Evolutionary conservation across 2,888 invertebrate genomes (phyloP).

Genomic region (Cantharis lateralis): DNA sequence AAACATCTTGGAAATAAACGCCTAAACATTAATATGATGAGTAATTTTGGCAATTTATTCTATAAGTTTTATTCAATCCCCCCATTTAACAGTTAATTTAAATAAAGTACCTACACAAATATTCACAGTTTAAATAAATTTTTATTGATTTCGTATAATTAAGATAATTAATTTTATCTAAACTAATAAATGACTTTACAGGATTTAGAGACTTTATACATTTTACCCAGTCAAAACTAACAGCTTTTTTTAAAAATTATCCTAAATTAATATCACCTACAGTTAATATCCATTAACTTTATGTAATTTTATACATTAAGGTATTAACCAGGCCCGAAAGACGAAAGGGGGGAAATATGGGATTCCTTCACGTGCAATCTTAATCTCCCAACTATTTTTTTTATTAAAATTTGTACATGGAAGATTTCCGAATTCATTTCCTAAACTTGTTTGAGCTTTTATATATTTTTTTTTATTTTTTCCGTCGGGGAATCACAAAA

Average conservation of each 20-base stretch:
- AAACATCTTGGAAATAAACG: slow-evolving; percentile 22
- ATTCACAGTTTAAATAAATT: not conserved
- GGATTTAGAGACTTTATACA: not conserved
- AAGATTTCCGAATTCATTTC: too few relatives aligned
- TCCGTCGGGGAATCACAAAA: too few relatives aligned
- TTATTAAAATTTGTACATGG: too few relatives aligned
- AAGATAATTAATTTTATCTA: not conserved
- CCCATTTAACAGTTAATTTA: slow-evolving; percentile 19
- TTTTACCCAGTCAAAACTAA: not conserved
- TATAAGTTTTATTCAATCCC: slow-evolving; percentile 21
- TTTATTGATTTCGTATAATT: not conserved
- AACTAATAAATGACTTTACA: not conserved
- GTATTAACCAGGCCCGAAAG: too few relatives aligned
- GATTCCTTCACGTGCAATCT: too few relatives aligned
- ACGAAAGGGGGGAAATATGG: too few relatives aligned
- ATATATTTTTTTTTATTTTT: too few relatives aligned
- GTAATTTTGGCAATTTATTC: slow-evolving; percentile 27
- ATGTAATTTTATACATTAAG: not conserved
- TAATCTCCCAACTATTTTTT: too few relatives aligned
- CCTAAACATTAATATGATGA: slow-evolving; percentile 21
- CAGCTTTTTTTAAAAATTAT: not conserved
- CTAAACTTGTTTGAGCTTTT: too few relatives aligned
- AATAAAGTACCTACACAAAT: slow-evolving; percentile 9
- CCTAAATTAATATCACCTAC: not conserved
- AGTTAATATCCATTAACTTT: not conserved